Conservation (phyloP, 1,140 invertebrate genomes). For the Palaemon carinicauda region DNA sequence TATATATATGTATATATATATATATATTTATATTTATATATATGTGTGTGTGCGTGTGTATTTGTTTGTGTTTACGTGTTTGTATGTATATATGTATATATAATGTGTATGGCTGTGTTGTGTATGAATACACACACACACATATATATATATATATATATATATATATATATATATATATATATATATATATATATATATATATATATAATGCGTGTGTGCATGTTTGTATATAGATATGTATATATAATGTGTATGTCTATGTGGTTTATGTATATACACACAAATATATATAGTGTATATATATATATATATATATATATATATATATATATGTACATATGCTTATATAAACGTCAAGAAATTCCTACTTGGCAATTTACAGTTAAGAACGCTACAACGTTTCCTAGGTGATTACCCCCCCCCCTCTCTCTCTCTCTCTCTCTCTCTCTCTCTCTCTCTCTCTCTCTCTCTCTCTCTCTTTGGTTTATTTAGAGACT, state of each 20-base stretch:
- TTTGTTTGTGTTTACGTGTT: background rate
- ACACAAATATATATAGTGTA: background rate
- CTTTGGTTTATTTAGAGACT: no score
- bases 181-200: background rate
- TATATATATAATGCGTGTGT: no score
- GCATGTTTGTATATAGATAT: background rate
- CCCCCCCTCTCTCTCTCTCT: no score
- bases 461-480: no score
- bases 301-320: background rate
- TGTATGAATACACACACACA: background rate
- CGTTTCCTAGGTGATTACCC: no score
- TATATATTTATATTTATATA: background rate
- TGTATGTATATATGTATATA: no score
- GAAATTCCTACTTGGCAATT: no score
- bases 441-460: no score
- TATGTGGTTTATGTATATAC: background rate
- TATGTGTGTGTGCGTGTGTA: background rate
- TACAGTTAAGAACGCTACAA: no score
- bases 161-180: background rate
- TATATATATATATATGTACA: background rate
- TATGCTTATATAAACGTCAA: no score
- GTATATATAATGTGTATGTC: no score
- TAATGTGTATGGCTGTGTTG: no score
- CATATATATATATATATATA: background rate
- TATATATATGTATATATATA: background rate